Percentiles rank a stretch among this genome's conserved stretches.
These are phyloP conservation scores for Sciurus carolinensis DNA, from an alignment of 2,797 vertebrate species.

Conservation along the genomic window DNA sequence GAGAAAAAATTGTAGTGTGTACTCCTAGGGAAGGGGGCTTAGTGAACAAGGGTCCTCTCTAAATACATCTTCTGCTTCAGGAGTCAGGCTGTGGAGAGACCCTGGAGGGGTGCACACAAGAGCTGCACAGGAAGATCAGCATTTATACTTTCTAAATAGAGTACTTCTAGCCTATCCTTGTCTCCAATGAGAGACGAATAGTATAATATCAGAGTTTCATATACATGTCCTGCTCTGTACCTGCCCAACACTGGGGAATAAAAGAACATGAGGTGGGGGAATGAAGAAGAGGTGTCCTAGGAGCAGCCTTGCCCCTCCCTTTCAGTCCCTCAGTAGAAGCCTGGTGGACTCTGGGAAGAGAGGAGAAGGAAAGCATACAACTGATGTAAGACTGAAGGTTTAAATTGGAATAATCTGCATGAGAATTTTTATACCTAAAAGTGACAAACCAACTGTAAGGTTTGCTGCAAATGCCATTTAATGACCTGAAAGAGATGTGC, in stretches of 20 bases:
- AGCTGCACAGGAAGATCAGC: not conserved
- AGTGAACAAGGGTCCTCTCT: not conserved
- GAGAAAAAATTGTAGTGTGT: not conserved
- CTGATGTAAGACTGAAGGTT: not conserved
- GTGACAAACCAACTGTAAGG: not conserved
- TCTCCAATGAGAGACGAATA: not conserved
- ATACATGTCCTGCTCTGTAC: not conserved
- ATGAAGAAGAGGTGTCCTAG: not conserved
- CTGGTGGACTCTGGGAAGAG: not conserved
- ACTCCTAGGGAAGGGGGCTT: not conserved
- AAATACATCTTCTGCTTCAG: not conserved
- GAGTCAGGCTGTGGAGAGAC: not conserved
- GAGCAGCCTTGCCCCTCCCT: not conserved
- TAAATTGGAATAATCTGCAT: not conserved
- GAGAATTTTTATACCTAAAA: not conserved
- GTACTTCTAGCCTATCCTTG: not conserved
- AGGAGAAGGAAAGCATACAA: not conserved
- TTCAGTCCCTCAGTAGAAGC: not conserved
- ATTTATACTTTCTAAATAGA: not conserved
- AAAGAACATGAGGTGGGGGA: not conserved
- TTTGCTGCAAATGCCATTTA: not conserved
- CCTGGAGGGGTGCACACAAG: fast-evolving
- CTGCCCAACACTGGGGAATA: not conserved
- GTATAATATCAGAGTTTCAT: not conserved
- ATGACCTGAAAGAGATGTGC: conserved; percentile 10